Evolutionary conservation across 2,797 vertebrate genomes (phyloP), one percentile per base, ranked within the genome.

Genomic region (Otolemur crassicaudatus): DNA sequence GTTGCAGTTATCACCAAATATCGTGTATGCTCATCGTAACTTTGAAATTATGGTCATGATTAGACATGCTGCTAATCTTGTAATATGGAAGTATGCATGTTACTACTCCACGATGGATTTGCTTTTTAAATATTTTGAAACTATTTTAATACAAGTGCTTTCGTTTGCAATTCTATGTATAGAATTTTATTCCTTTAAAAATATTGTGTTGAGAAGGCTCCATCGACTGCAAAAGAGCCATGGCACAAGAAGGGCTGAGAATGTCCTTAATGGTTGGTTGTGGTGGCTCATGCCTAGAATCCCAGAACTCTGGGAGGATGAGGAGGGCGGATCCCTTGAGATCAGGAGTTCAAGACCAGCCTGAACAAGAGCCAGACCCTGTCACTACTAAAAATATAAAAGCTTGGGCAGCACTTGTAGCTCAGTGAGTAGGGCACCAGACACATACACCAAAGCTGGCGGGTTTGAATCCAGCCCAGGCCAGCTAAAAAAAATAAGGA

Each of bases 101-200:
- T 95, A 69, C n/a, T 90, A 69, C n/a, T 90, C 25, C 40, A 27
- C 65, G 81, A 81, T 11, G 58, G 53, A 86, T 91, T 91, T 95
- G 56, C 37, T 85, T 96, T 87, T 60, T 1, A 94, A 96, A 95
- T 86, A 89, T 95, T 96, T 95, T 93, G 79, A 93, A 89, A 86
- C 43, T 80, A 53, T 76, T 87, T 96, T 37, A 88, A 70, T 84
- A 69, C 43, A 87, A 73, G 53, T 61, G 13, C 77, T 96, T 81
- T 84, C 22, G 80, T 89, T 89, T 40, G 58, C 85, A 87, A 81
- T 46, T n/a, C 49, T 69, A 43, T n/a, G 11, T 43, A 29, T 11
- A 17, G 40, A 60, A 69, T 31, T 81, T 81, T 81, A 70, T 88
- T 90, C 31, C 77, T 82, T 96, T 86, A 77, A 89, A 91, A 67